phyloP scores from a whole-genome alignment of 2,888 invertebrate species.

The Deilephila porcellus region DNA sequence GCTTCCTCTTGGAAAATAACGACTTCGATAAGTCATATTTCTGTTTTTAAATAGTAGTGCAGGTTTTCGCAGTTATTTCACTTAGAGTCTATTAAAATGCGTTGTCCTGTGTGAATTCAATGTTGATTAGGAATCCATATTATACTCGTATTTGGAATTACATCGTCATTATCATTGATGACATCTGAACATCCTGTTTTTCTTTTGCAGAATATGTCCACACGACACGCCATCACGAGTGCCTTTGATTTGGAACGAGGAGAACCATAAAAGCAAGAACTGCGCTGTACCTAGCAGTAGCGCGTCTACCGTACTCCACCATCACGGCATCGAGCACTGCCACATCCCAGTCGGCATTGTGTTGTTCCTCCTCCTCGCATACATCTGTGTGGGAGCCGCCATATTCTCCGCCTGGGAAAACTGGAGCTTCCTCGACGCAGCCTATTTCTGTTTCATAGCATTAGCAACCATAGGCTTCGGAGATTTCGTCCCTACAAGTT shows the following conservation, averaged over 20 bases:
- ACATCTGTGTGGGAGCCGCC: constrained; percentile 90
- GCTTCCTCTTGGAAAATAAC: too few relatives aligned
- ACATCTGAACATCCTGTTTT: background rate
- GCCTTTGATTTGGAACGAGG: constrained; percentile 88
- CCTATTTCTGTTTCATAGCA: constrained; percentile 94
- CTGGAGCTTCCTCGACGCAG: constrained; percentile 92
- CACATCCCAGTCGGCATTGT: constrained; percentile 82
- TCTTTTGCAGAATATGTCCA: constrained; percentile 74
- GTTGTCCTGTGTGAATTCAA: too few relatives aligned
- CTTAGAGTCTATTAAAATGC: background rate
- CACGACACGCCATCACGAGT: constrained; percentile 91
- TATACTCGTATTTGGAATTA: background rate
- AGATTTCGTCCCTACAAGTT: constrained; percentile 88
- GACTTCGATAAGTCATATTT: too few relatives aligned
- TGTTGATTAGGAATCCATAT: too few relatives aligned
- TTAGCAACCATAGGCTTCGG: constrained; percentile 93
- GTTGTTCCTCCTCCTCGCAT: constrained; percentile 88
- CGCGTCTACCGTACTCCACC: constrained; percentile 66
- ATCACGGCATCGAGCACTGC: constrained; percentile 73
- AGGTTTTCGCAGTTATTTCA: too few relatives aligned
- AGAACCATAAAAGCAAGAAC: constrained; percentile 67
- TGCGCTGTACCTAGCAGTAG: constrained; percentile 73
- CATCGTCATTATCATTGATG: too few relatives aligned
- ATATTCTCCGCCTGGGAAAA: constrained; percentile 92
- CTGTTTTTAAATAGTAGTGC: too few relatives aligned